phyloP scores from a whole-genome alignment of 2,113 vertebrate genomes.

The Sapayoa aenigma region DNA sequence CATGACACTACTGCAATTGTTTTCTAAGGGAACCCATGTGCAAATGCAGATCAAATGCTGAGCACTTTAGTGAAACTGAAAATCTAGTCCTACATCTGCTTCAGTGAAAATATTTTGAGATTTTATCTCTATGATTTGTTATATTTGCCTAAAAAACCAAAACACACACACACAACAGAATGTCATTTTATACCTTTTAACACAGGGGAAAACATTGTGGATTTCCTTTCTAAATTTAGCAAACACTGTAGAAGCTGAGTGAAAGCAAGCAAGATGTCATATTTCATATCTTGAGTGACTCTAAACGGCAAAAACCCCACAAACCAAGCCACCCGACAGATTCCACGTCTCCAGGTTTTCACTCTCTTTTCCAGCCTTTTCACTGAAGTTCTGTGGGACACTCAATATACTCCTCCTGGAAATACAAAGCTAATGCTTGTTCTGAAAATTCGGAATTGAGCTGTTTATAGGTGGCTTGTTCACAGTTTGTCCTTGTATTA shows the following conservation, averaged over 20 bases:
- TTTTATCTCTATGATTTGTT: neutral
- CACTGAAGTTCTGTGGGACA: neutral
- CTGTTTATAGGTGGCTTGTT: slow-evolving; percentile 48
- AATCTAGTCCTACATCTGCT: neutral
- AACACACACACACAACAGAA: neutral
- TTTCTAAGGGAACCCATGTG: neutral
- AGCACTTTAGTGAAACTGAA: neutral
- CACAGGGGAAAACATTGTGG: neutral
- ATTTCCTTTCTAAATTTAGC: neutral
- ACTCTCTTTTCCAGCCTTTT: neutral
- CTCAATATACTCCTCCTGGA: neutral
- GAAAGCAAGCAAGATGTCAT: neutral
- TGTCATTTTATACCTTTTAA: neutral
- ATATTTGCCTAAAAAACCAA: neutral
- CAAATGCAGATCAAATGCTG: neutral
- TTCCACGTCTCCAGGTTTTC: neutral
- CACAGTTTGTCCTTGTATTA: slow-evolving; percentile 61
- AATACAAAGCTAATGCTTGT: slow-evolving; percentile 1
- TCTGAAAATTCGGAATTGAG: slow-evolving; percentile 36
- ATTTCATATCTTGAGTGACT: neutral
- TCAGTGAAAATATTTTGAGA: neutral
- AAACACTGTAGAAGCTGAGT: neutral
- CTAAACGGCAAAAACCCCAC: neutral
- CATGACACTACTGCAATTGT: accelerated
- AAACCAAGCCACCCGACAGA: neutral